Evolutionary conservation across 1,140 invertebrate species (phyloP).

Genomic region (Nymphalis io): DNA sequence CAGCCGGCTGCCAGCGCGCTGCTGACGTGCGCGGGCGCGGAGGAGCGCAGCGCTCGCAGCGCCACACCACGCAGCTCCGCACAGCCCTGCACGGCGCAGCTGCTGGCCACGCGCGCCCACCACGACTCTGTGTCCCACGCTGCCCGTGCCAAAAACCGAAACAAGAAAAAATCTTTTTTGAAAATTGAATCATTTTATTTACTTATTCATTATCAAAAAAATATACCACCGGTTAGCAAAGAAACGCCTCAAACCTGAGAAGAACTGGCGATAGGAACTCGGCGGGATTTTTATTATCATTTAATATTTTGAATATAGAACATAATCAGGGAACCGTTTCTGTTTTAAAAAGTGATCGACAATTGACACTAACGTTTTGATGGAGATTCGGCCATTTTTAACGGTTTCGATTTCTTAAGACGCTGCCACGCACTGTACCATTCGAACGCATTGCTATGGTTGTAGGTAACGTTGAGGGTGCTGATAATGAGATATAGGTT

Average conservation of each 20-base stretch:
- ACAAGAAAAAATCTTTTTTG: no score
- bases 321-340: no score
- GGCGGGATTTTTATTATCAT: no score
- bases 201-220: no score
- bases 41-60: conserved; percentile 40
- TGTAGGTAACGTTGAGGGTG: conserved; percentile 85
- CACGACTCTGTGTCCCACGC: conserved; percentile 39
- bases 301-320: no score
- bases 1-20: conserved; percentile 81
- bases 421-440: conserved; percentile 71
- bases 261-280: no score
- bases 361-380: conserved; percentile 14
- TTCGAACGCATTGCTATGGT: conserved; percentile 83
- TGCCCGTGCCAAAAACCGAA: not conserved
- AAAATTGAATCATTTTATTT: no score
- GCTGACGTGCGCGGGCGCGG: conserved; percentile 46
- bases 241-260: no score
- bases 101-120: conserved; percentile 68
- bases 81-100: conserved; percentile 82
- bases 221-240: no score
- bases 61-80: conserved; percentile 83
- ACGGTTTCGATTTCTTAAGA: conserved; percentile 42
- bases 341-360: no score
- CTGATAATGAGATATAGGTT: conserved; percentile 86
- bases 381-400: conserved; percentile 38